phyloP scores from a whole-genome alignment of 2,113 vertebrate genomes.

The Lepus europaeus region DNA sequence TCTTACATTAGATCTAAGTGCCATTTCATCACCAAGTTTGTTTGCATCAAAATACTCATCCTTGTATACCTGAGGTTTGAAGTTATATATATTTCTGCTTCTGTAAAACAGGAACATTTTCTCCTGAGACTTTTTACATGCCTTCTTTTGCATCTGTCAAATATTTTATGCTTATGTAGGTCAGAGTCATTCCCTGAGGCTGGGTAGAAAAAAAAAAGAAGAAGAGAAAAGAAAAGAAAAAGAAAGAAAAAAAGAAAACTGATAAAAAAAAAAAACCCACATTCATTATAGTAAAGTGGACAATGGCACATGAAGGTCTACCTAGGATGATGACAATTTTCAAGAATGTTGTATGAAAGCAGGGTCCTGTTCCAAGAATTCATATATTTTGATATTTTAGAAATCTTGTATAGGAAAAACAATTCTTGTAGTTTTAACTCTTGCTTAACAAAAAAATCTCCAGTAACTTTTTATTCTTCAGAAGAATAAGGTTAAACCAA shows the following conservation, averaged over 20 bases:
- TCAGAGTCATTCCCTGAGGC: not conserved
- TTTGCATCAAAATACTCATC: not conserved
- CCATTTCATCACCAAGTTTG: slow-evolving; percentile 8
- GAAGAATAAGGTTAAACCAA: slow-evolving; percentile 36
- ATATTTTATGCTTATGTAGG: not conserved
- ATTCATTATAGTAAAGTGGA: not conserved
- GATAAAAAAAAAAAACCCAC: too few relatives aligned
- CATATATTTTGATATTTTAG: not conserved
- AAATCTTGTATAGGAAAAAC: not conserved
- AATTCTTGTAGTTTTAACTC: slow-evolving; percentile 45
- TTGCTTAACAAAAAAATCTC: not conserved
- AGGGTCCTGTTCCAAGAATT: not conserved
- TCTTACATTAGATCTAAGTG: slow-evolving; percentile 22
- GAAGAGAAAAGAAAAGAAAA: not conserved
- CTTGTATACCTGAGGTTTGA: not conserved
- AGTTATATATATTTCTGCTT: slow-evolving; percentile 9
- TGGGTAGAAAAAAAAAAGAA: not conserved
- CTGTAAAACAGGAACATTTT: not conserved
- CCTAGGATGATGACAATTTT: not conserved
- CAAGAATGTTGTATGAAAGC: not conserved
- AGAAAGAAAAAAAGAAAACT: too few relatives aligned
- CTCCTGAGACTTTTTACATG: not conserved
- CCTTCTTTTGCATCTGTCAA: slow-evolving; percentile 10
- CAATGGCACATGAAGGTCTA: not conserved
- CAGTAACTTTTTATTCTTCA: slow-evolving; percentile 44